Evolutionary conservation across 2,113 vertebrate genomes (phyloP), one percentile per base, ranked within the genome.

Genomic region (Brienomyrus brachyistius): DNA sequence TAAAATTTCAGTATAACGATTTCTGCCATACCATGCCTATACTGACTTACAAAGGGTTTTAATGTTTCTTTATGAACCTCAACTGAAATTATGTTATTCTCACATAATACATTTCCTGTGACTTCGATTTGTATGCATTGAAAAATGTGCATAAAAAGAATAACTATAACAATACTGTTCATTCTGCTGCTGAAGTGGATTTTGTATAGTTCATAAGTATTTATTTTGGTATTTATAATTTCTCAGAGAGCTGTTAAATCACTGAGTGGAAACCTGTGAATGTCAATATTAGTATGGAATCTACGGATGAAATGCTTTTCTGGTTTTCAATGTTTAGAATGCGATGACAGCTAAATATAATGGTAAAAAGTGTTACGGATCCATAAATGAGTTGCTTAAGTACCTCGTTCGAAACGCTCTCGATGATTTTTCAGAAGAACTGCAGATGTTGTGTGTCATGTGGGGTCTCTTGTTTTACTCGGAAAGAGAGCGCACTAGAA

Each of bases 1-100:
- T 96, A 96, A 95, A 97, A 95, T 96, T 96, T 96, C 95, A 96
- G 95, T 96, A 96, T 95, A 97, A 97, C 97, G 96, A 96, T 97
- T 96, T 94, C 94, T 96, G 96, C 95, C 96, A 93, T 94, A 94
- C 94, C 94, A 95, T 1, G 95, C 94, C 95, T 95, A 95, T 96
- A 96, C 96, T 95, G 95, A 89, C 95, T 97, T 96, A 95, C 96
- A 97, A 97, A 97, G 95, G 96, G 94, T 97, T 97, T 97, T 97
- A 97, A 96, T 97, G 96, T 96, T 95, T 96, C 74, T 97, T 97
- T 96, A 96, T 95, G 94, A 95, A 96, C 95, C 96, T 96, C 96
- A 95, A 96, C 96, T 95, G 96, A 95, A 97, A 97, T 97, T 97
- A 97, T 97, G 96, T 96, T 94, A 96, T 94, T 95, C 95, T 94